Percentiles rank a stretch among this genome's conserved stretches.
phyloP scores from a whole-genome alignment of 2,113 vertebrate species.

The Corvus hawaiiensis region DNA sequence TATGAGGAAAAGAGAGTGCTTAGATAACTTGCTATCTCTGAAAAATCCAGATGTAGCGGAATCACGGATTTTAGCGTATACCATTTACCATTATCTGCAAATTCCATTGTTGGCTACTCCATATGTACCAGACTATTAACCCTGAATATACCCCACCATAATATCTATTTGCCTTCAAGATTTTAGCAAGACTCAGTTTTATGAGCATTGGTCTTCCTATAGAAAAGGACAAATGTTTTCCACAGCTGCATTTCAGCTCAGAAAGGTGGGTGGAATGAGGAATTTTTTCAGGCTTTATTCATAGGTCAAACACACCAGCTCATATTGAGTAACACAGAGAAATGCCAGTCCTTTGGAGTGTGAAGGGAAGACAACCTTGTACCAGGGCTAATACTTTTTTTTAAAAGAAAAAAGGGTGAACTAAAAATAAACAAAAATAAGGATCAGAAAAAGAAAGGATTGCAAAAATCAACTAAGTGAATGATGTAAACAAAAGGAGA shows the following conservation, averaged over 20 bases:
- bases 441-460: not conserved
- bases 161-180: not conserved
- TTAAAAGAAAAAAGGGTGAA: not conserved
- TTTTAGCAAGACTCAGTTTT: not conserved
- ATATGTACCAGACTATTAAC: not conserved
- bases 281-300: not conserved
- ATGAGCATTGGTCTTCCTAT: not conserved
- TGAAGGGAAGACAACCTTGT: not conserved
- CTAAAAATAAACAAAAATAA: not conserved
- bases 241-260: not conserved
- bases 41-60: not conserved
- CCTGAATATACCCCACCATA: not conserved
- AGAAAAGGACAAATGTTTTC: not conserved
- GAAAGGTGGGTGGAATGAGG: not conserved
- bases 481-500: not conserved
- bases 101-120: not conserved
- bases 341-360: not conserved
- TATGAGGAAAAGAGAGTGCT: not conserved
- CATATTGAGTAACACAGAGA: conserved; percentile 24
- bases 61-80: not conserved
- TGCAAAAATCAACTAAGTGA: not conserved
- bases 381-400: not conserved
- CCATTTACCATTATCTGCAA: not conserved
- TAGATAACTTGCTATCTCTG: not conserved
- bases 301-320: conserved; percentile 23